These are phyloP conservation scores for Saccopteryx leptura DNA, from an alignment of 2,113 vertebrate genomes.

Conservation along the genomic window DNA sequence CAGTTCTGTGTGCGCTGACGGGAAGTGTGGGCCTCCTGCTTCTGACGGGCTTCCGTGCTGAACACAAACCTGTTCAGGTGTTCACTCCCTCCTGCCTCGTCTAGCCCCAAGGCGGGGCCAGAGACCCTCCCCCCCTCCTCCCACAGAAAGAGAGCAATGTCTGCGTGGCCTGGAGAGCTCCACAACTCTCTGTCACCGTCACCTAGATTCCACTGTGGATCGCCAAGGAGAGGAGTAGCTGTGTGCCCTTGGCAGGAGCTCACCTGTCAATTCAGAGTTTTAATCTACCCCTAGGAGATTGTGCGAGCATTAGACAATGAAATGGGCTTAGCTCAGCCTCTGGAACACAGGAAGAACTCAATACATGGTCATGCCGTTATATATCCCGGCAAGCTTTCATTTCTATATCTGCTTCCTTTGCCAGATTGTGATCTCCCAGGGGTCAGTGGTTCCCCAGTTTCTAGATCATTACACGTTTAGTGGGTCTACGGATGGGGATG, in stretches of 20 bases:
- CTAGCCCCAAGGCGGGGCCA: not conserved
- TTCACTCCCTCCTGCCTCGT: too few species aligned
- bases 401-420: not conserved
- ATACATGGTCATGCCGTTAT: not conserved
- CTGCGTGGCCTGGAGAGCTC: not conserved
- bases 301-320: not conserved
- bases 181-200: not conserved
- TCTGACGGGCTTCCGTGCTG: not conserved
- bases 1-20: not conserved
- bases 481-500: not conserved
- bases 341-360: not conserved
- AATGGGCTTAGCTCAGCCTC: not conserved
- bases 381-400: not conserved
- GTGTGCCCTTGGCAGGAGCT: not conserved
- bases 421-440: not conserved
- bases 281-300: not conserved
- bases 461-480: not conserved
- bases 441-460: not conserved
- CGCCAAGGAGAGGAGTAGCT: not conserved
- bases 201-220: not conserved
- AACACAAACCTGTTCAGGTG: rapidly evolving
- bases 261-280: not conserved
- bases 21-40: not conserved
- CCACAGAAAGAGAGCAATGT: not conserved
- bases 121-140: not conserved